Percentiles rank a stretch among this genome's conserved stretches.
Evolutionary conservation across 2,113 vertebrate genomes (phyloP).

Genomic region (Shinisaurus crocodilurus): DNA sequence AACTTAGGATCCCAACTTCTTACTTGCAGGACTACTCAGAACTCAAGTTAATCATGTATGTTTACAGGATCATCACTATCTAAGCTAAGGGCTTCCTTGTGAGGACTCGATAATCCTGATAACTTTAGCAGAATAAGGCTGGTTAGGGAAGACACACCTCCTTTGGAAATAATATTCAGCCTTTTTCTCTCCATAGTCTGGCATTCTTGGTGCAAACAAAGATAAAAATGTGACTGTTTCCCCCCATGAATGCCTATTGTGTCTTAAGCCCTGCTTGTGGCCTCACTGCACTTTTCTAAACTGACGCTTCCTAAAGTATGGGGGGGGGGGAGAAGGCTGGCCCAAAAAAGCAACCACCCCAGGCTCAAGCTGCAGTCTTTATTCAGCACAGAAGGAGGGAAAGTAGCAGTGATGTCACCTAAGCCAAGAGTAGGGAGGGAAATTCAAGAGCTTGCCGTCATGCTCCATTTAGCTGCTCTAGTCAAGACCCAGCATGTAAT

Average conservation of each 20-base stretch:
- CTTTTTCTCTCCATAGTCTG: background rate
- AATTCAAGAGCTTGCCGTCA: background rate
- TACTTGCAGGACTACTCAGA: background rate
- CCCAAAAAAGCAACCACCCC: background rate
- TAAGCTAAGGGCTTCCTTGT: background rate
- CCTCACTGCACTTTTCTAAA: background rate
- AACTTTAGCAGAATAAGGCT: background rate
- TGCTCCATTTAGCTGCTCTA: background rate
- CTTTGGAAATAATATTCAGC: background rate
- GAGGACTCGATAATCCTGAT: background rate
- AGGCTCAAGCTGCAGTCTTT: background rate
- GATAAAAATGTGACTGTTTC: background rate
- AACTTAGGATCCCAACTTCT: background rate
- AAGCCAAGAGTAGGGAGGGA: constrained; percentile 12
- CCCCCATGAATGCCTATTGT: background rate
- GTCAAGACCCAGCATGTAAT: background rate
- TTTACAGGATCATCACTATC: background rate
- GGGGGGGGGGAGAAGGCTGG: background rate
- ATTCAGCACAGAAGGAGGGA: constrained; percentile 2
- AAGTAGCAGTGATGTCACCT: constrained; percentile 36
- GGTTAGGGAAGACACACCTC: background rate
- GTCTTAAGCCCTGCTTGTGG: too few species aligned
- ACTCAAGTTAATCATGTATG: background rate
- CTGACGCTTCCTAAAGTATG: background rate
- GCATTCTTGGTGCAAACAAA: constrained; percentile 14